phyloP scores from a whole-genome alignment of 1,140 invertebrate genomes.

The Acyrthosiphon pisum region DNA sequence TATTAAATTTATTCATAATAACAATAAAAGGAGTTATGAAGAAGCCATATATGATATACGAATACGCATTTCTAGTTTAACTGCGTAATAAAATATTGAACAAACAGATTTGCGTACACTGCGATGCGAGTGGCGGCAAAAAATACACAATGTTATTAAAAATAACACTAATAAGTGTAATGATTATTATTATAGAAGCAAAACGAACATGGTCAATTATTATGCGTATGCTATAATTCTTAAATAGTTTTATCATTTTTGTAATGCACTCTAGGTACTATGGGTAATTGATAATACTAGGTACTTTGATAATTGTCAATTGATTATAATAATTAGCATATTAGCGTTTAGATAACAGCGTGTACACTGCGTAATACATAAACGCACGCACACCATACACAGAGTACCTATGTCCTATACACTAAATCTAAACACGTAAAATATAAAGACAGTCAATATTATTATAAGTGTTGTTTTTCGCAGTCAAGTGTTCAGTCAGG shows the following conservation, averaged over 20 bases:
- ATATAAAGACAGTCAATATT: neutral
- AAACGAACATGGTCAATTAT: neutral
- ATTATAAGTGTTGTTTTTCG: neutral
- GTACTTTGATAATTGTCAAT: no score
- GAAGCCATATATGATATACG: neutral
- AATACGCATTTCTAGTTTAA: neutral
- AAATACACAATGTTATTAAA: neutral
- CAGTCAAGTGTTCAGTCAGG: neutral
- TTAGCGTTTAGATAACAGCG: neutral
- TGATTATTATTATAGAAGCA: neutral
- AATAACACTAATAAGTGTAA: neutral
- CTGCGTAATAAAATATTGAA: neutral
- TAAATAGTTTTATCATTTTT: neutral
- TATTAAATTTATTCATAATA: neutral
- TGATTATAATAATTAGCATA: neutral
- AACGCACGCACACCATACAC: no score
- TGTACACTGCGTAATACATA: neutral
- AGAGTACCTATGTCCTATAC: neutral
- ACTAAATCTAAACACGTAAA: neutral
- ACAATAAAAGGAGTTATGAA: neutral
- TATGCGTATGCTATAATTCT: neutral
- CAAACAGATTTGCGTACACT: neutral
- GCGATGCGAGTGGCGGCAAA: neutral
- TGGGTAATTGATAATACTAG: neutral
- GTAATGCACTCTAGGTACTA: neutral